Conservation (phyloP, 2,797 vertebrate genomes). For the Melanotaenia trifasciata region DNA sequence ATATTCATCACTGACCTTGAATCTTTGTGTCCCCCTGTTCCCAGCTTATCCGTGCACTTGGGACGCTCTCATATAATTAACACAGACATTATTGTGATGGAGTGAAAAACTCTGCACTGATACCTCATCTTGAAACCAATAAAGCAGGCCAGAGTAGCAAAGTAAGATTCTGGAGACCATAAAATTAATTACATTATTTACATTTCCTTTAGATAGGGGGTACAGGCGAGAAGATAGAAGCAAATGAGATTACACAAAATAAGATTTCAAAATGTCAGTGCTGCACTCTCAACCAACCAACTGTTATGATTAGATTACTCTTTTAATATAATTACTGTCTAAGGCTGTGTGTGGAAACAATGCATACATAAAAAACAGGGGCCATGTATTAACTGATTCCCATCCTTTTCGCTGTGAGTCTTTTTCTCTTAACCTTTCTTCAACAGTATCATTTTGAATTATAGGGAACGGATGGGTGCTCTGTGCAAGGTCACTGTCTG, state of each 20-base stretch:
- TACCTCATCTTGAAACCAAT: slow-evolving; percentile 76
- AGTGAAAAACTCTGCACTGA: slow-evolving; percentile 68
- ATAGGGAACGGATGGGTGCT: slow-evolving; percentile 83
- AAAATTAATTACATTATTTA: slow-evolving; percentile 83
- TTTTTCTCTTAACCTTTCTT: slow-evolving; percentile 84
- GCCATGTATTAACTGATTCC: slow-evolving; percentile 77
- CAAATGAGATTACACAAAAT: slow-evolving; percentile 82
- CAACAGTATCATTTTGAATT: slow-evolving; percentile 87
- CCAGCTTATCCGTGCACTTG: slow-evolving; percentile 81
- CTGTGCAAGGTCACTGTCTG: slow-evolving; percentile 87
- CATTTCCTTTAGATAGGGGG: slow-evolving; percentile 78
- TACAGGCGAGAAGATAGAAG: slow-evolving; percentile 75
- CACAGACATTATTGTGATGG: slow-evolving; percentile 79
- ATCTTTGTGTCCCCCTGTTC: slow-evolving; percentile 78
- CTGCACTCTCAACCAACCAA: slow-evolving; percentile 79
- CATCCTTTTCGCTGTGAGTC: slow-evolving; percentile 71
- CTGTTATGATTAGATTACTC: slow-evolving; percentile 87
- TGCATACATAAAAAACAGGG: slow-evolving; percentile 83
- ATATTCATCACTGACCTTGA: slow-evolving; percentile 83
- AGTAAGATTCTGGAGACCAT: slow-evolving; percentile 77
- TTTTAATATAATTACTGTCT: slow-evolving; percentile 87
- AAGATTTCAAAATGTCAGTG: slow-evolving; percentile 83
- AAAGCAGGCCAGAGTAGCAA: slow-evolving; percentile 69
- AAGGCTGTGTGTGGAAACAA: slow-evolving; percentile 82
- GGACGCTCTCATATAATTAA: slow-evolving; percentile 82